phyloP scores from a whole-genome alignment of 2,888 invertebrate genomes.

The Zaprionus obscuricornis region DNA sequence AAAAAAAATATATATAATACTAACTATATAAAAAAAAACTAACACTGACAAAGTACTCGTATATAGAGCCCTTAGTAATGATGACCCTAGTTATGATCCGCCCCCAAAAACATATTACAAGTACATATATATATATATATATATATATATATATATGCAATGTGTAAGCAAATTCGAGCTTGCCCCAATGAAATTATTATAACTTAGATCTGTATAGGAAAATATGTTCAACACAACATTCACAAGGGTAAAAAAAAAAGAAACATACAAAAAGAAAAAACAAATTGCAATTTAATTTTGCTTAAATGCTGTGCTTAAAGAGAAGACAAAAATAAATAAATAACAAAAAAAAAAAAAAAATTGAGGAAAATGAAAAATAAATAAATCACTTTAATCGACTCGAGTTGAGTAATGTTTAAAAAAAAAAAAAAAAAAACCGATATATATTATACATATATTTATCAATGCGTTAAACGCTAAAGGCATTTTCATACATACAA shows the following conservation, averaged over 20 bases:
- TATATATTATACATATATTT: constrained; percentile 44
- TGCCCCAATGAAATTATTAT: constrained; percentile 16
- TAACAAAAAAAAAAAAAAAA: constrained; percentile 8
- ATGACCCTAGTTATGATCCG: constrained; percentile 67
- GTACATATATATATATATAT: no score
- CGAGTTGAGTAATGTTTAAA: constrained; percentile 45
- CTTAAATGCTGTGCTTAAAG: constrained; percentile 56
- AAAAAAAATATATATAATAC: constrained; percentile 5
- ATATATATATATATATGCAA: constrained; percentile 18
- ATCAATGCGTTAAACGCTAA: constrained; percentile 66
- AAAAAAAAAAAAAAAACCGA: constrained; percentile 19
- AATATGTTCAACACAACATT: constrained; percentile 15
- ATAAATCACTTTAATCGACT: constrained; percentile 11
- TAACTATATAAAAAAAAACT: constrained; percentile 1
- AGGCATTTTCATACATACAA: constrained; percentile 30
- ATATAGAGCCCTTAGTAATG: constrained; percentile 48
- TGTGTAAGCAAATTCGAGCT: constrained; percentile 39
- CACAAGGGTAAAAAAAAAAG: constrained; percentile 39
- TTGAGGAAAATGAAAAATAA: constrained; percentile 1
- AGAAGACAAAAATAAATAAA: constrained; percentile 27
- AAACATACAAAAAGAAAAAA: no score
- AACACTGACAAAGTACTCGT: constrained; percentile 26
- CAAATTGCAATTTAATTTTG: constrained; percentile 54
- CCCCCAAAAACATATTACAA: constrained; percentile 39
- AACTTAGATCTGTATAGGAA: constrained; percentile 45